Conservation (phyloP, 2,888 invertebrate species). For the Dasypogon diadema region DNA sequence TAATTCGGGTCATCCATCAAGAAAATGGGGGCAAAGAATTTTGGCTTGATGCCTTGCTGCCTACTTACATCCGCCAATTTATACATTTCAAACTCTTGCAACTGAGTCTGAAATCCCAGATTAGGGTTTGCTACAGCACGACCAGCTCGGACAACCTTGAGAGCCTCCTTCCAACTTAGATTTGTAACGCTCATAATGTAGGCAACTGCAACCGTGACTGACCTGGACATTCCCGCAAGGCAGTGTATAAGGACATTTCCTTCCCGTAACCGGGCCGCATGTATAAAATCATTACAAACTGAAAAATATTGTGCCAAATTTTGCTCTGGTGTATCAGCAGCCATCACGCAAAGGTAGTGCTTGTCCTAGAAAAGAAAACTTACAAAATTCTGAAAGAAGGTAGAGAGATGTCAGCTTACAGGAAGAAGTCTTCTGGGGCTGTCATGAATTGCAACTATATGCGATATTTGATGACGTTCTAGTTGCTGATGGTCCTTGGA, state of each 20-base stretch:
- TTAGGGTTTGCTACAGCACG: slow-evolving; percentile 96
- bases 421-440: slow-evolving; percentile 88
- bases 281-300: slow-evolving; percentile 96
- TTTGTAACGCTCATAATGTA: slow-evolving; percentile 96
- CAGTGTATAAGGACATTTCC: slow-evolving; percentile 96
- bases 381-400: background rate
- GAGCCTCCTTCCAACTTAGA: slow-evolving; percentile 90
- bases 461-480: slow-evolving; percentile 90
- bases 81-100: slow-evolving; percentile 89
- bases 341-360: slow-evolving; percentile 94
- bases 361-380: slow-evolving; percentile 78
- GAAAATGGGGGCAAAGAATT: too few relatives aligned
- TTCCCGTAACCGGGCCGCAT: slow-evolving; percentile 88
- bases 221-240: slow-evolving; percentile 96
- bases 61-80: slow-evolving; percentile 79
- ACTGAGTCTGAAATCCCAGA: slow-evolving; percentile 93
- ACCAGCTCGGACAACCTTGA: slow-evolving; percentile 93
- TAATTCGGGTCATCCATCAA: too few relatives aligned
- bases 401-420: slow-evolving; percentile 71
- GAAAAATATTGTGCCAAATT: slow-evolving; percentile 94
- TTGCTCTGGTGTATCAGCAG: slow-evolving; percentile 95
- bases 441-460: slow-evolving; percentile 96
- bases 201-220: slow-evolving; percentile 95
- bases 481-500: slow-evolving; percentile 92
- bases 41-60: too few relatives aligned